Evolutionary conservation across 2,888 invertebrate genomes (phyloP), one percentile per base, ranked within the genome.

Genomic region (Helobdella robusta): DNA sequence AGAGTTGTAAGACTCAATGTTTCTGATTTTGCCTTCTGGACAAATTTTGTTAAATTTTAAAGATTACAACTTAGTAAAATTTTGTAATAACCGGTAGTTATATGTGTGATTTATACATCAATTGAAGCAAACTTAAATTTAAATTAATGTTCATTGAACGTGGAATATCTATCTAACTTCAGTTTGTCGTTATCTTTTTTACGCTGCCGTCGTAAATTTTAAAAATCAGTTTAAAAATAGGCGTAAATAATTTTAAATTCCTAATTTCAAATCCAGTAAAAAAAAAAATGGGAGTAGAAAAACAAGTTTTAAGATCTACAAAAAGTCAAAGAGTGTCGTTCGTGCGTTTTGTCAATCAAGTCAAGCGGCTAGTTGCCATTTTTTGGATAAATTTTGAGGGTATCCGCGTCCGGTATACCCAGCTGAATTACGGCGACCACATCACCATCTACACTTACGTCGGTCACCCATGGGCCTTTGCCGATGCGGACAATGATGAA

Each of bases 401-500:
- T 28, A 8, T 30, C 1, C 4, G n/a, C 11, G 56, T 56, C 28
- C 20, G 32, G n/a, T 56, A 56, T 28, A 15, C 2, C 3, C 30
- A 30, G 28, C 28, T 56, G n/a, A 32, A 30, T n/a, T 32, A 28
- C 20, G 25, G 28, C n/a, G 32, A 56, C 6, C 25, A 30, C 3
- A n/a, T 25, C n/a, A 6, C 28, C 20, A 56, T 56, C 4, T 25
- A n/a, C 28, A 56, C 56, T 25, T 56, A 56, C 15, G 32, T 11
- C 20, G 56, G 32, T 32, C 56, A 56, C 32, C 25, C 23, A 15
- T 56, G 56, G 56, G 20, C 32, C 5, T 56, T 56, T 15, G 56
- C 28, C 28, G 56, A 56, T 56, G 56, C 11, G 4, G 56, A 56
- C n/a, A 56, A 28, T 8, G 56, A 32, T n/a, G 56, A 56, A 20